Evolutionary conservation across 2,797 vertebrate species (phyloP), one percentile per base, ranked within the genome.

Genomic region (Neomorphus geoffroyi): DNA sequence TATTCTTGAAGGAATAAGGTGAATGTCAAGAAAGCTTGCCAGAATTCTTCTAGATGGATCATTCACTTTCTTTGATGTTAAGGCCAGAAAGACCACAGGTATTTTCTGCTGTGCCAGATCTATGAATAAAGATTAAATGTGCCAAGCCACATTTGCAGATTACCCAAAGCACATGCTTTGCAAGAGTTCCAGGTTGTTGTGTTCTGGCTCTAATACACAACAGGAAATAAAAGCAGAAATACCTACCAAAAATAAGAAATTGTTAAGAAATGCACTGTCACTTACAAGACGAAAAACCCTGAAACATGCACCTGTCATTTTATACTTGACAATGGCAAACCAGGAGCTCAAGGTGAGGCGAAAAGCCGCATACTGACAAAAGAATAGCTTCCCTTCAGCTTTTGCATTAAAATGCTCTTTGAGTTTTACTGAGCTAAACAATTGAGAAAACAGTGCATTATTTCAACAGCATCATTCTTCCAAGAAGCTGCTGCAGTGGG

Each of bases 141-240:
- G 12, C 9, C 43, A 66, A 81, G n/a, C 21, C 51, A 43, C 22
- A 75, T 79, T 79, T 85, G 11, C 43, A 37, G n/a, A 69, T 56
- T 69, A 83, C 6, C 14, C 43, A 53, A 73, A 84, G 15, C 15
- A 32, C 10, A 28, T 48, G 32, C 18, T 80, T 94, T 60, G 28
- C 50, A 58, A 74, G 48, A 73, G 11, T 46, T 77, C 54, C 33
- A 58, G 67, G 17, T n/a, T 64, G 39, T 14, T 80, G 10, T 78
- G 7, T 48, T 80, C 51, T 79, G 43, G 13, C 22, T 91, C 8
- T 53, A 66, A 64, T 35, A 51, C 23, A 56, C 6, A 87, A 82
- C 12, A 72, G 54, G 58, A 95, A 93, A 92, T 81, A 65, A 90
- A 94, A 88, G 50, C 43, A 85, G 39, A 93, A 90, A 80, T 32